Conservation (phyloP, 2,797 vertebrate species). For the Naso thynnoides region DNA sequence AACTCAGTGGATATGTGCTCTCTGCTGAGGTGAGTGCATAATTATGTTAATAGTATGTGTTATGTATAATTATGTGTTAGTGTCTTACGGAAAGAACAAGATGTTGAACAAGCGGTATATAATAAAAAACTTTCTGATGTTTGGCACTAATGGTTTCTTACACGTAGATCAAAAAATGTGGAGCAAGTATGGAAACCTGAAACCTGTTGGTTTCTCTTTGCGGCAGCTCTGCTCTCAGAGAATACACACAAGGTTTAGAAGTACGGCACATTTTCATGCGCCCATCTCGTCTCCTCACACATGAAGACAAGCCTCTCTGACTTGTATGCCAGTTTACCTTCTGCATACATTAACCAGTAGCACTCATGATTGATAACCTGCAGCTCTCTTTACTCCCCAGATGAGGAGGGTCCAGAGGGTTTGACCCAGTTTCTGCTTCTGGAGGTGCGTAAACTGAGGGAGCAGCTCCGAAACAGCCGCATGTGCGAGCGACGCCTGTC, state of each 20-base stretch:
- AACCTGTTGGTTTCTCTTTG: no score
- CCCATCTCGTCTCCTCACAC: no score
- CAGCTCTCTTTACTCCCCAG: slow-evolving; percentile 66
- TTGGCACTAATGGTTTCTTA: background rate
- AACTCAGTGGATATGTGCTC: background rate
- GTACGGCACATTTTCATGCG: no score
- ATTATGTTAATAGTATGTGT: no score
- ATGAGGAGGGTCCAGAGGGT: slow-evolving; percentile 95
- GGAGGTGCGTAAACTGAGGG: slow-evolving; percentile 91
- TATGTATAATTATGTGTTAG: background rate
- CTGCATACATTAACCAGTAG: background rate
- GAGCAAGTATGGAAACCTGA: background rate
- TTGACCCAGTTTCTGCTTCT: slow-evolving; percentile 95
- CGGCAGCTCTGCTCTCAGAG: no score
- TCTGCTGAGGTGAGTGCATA: slow-evolving; percentile 1
- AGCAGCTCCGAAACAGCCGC: slow-evolving; percentile 88
- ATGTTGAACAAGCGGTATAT: slow-evolving; percentile 8
- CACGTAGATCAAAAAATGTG: background rate
- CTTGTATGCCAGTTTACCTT: background rate
- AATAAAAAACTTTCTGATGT: background rate
- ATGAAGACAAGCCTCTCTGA: no score
- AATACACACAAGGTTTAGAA: no score
- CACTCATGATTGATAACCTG: background rate
- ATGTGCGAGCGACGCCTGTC: slow-evolving; percentile 91
- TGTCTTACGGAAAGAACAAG: background rate